Percentiles rank a stretch among this genome's conserved stretches.
Conservation (phyloP, 2,797 vertebrate genomes). For the Lepus townsendii region DNA sequence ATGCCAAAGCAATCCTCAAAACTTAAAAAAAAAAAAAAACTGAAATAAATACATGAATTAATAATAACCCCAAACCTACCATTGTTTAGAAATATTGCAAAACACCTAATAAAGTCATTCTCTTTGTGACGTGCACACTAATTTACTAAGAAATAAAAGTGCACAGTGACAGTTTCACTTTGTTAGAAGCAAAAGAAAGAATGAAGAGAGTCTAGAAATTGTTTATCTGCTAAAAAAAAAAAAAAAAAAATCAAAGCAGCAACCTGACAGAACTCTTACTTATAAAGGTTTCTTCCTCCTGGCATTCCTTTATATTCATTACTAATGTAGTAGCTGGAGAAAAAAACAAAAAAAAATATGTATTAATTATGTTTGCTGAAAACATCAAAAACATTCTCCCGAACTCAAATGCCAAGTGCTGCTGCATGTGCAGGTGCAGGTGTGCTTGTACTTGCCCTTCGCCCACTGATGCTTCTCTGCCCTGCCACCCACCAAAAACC, state of each 20-base stretch:
- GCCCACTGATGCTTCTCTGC: neutral
- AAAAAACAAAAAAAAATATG: constrained; percentile 77
- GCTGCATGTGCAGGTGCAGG: neutral
- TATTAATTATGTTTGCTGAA: constrained; percentile 35
- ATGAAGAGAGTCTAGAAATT: constrained; percentile 12
- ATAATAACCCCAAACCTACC: neutral
- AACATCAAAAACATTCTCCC: neutral
- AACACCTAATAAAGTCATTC: neutral
- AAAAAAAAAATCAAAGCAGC: constrained; percentile 28
- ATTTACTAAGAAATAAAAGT: constrained; percentile 30
- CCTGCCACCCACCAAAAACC: neutral
- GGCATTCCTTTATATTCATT: constrained; percentile 93
- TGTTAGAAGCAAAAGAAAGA: neutral
- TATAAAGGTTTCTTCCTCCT: constrained; percentile 96
- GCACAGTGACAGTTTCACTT: neutral
- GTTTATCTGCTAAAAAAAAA: constrained; percentile 14
- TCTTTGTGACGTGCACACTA: neutral
- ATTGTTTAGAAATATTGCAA: constrained; percentile 47
- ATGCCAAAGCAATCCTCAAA: constrained; percentile 1
- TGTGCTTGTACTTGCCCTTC: rapidly evolving
- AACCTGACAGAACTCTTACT: constrained; percentile 89
- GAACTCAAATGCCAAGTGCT: neutral
- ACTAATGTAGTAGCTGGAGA: constrained; percentile 96
- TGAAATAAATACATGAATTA: neutral
- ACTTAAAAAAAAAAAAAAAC: neutral